Conservation (phyloP, 1,140 invertebrate species). For the Habropoda laboriosa region DNA sequence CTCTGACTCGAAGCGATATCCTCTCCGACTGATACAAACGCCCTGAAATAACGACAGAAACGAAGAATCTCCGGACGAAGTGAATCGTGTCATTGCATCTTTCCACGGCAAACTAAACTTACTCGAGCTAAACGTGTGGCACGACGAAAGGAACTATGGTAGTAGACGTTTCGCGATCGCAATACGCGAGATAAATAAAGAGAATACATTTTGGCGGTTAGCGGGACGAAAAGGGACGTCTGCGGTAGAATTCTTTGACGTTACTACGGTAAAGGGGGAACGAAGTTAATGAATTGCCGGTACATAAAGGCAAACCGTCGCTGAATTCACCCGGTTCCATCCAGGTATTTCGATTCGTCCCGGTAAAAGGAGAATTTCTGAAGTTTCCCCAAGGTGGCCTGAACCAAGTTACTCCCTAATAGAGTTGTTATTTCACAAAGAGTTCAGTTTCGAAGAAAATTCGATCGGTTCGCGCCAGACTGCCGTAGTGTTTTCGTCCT, state of each 20-base stretch:
- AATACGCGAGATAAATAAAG: conserved; percentile 49
- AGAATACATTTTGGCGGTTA: conserved; percentile 37
- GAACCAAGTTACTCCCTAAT: conserved; percentile 53
- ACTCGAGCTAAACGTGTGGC: neutral
- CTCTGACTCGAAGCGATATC: neutral
- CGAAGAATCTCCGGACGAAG: too few species aligned
- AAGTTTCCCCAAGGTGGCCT: conserved; percentile 15
- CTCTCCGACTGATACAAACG: neutral
- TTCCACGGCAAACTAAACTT: neutral
- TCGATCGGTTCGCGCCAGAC: neutral
- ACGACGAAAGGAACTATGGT: conserved; percentile 11
- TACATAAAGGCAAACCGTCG: conserved; percentile 16
- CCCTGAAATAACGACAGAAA: neutral
- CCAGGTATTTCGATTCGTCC: conserved; percentile 46
- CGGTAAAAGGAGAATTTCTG: conserved; percentile 43
- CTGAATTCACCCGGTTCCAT: conserved; percentile 13
- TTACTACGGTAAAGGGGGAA: conserved; percentile 23
- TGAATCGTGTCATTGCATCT: conserved; percentile 5
- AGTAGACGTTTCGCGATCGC: conserved; percentile 18
- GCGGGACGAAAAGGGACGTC: conserved; percentile 25
- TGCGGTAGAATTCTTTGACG: conserved; percentile 52
- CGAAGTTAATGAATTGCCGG: conserved; percentile 40
- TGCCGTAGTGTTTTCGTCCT: neutral
- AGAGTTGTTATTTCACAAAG: conserved; percentile 51
- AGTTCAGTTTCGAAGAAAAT: conserved; percentile 22